Evolutionary conservation across 2,113 vertebrate genomes (phyloP).

Genomic region (Beaufortia kweichowensis): DNA sequence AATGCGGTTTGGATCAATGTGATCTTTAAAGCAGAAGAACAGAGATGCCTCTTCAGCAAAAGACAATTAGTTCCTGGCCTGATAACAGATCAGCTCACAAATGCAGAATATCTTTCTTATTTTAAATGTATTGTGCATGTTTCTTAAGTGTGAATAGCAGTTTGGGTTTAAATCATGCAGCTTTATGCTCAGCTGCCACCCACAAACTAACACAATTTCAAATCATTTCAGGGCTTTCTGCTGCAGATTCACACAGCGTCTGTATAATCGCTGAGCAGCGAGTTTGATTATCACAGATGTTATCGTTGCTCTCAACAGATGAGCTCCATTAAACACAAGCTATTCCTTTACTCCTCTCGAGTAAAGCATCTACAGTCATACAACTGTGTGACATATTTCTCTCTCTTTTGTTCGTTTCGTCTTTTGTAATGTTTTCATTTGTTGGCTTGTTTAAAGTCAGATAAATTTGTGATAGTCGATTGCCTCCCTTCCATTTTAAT

Average conservation of each 20-base stretch:
- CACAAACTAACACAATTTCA: conserved; percentile 11
- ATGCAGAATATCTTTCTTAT: not conserved
- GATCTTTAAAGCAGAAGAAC: conserved; percentile 31
- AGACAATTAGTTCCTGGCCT: not conserved
- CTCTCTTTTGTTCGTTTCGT: not conserved
- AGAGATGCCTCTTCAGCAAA: conserved; percentile 30
- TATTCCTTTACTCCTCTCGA: conserved; percentile 1
- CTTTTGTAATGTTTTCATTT: conserved; percentile 9
- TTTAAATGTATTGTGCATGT: not conserved
- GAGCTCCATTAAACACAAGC: conserved; percentile 27
- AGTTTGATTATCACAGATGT: conserved; percentile 28
- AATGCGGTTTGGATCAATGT: conserved; percentile 31
- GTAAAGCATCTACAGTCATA: not conserved
- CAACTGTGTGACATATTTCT: conserved; percentile 1
- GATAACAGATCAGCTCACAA: not conserved
- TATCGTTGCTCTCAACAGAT: conserved; percentile 25
- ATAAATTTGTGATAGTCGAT: not conserved
- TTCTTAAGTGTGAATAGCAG: not conserved
- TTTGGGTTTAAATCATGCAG: not conserved
- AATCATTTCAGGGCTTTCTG: not conserved
- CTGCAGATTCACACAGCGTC: not conserved
- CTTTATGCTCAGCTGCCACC: not conserved
- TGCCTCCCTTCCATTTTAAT: conserved; percentile 22
- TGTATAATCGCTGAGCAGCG: conserved; percentile 24
- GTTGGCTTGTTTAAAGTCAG: conserved; percentile 19